Conservation (phyloP, 1,140 invertebrate species). For the Phortica variegata region DNA sequence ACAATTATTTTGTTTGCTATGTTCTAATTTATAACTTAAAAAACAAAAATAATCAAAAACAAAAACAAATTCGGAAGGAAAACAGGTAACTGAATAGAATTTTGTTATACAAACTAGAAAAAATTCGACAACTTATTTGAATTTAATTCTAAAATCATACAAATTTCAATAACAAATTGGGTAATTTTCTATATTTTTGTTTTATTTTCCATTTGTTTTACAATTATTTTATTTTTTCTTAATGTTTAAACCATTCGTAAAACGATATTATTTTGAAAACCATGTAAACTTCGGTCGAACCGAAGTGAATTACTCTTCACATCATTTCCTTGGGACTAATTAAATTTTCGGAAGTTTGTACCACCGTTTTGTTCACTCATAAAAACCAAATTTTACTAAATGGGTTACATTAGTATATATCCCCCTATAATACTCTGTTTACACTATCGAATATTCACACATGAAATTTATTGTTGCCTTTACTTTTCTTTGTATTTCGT, state of each 20-base stretch:
- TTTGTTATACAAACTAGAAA: constrained; percentile 11
- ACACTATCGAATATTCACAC: too few relatives aligned
- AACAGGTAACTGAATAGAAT: constrained; percentile 34
- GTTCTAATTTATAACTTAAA: constrained; percentile 7
- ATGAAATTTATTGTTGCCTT: too few relatives aligned
- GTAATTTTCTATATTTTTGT: not conserved
- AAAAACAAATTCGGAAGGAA: constrained; percentile 46
- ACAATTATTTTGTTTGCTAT: constrained; percentile 20
- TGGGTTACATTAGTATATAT: too few relatives aligned
- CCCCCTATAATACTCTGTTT: too few relatives aligned
- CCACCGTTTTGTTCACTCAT: too few relatives aligned
- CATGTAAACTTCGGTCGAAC: too few relatives aligned
- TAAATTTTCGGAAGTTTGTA: too few relatives aligned
- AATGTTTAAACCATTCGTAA: not conserved
- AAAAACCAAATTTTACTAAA: too few relatives aligned
- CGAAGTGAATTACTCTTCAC: too few relatives aligned
- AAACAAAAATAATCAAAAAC: constrained; percentile 21
- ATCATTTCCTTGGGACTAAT: too few relatives aligned
- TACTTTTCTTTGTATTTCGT: too few relatives aligned
- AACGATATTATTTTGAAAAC: not conserved
- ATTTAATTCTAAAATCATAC: constrained; percentile 19
- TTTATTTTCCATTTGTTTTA: constrained; percentile 10
- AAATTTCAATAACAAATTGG: constrained; percentile 21
- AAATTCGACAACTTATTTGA: not conserved
- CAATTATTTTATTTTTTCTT: constrained; percentile 4